Conservation (phyloP, 1,140 invertebrate genomes). For the Hycleus cichorii region DNA sequence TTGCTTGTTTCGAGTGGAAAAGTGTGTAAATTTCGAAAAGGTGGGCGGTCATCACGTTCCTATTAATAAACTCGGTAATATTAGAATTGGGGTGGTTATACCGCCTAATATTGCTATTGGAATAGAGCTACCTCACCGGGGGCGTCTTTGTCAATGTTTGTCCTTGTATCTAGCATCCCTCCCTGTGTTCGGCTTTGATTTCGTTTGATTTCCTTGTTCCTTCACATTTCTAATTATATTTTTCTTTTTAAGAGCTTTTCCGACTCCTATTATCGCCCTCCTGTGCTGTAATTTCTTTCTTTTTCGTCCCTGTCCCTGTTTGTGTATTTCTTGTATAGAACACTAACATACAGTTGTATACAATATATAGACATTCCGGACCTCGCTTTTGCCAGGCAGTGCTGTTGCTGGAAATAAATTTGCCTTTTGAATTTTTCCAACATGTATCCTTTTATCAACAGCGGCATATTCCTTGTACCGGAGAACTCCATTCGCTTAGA, state of each 20-base stretch:
- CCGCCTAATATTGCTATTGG: no score
- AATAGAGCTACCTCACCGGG: neutral
- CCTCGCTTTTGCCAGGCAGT: neutral
- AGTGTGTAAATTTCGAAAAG: no score
- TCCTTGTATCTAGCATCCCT: neutral
- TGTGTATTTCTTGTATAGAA: neutral
- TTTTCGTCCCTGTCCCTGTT: slow-evolving; percentile 5
- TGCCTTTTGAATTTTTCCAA: slow-evolving; percentile 38
- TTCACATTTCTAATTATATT: slow-evolving; percentile 37
- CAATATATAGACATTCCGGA: neutral
- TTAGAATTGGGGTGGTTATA: no score
- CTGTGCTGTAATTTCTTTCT: slow-evolving; percentile 32
- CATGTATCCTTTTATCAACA: slow-evolving; percentile 36
- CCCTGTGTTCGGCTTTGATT: slow-evolving; percentile 11
- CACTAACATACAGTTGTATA: no score
- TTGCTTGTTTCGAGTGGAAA: no score
- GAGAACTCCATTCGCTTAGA: slow-evolving; percentile 22
- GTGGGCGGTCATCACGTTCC: no score
- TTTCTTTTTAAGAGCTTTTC: slow-evolving; percentile 31
- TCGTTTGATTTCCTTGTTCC: slow-evolving; percentile 32
- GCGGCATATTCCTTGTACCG: slow-evolving; percentile 18
- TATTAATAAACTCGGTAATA: no score
- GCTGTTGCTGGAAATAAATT: slow-evolving; percentile 28
- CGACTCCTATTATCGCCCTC: slow-evolving; percentile 33
- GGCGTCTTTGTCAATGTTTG: slow-evolving; percentile 4